These are phyloP conservation scores for Pedicia rivosa DNA, from an alignment of 2,888 invertebrate genomes.

Conservation along the genomic window DNA sequence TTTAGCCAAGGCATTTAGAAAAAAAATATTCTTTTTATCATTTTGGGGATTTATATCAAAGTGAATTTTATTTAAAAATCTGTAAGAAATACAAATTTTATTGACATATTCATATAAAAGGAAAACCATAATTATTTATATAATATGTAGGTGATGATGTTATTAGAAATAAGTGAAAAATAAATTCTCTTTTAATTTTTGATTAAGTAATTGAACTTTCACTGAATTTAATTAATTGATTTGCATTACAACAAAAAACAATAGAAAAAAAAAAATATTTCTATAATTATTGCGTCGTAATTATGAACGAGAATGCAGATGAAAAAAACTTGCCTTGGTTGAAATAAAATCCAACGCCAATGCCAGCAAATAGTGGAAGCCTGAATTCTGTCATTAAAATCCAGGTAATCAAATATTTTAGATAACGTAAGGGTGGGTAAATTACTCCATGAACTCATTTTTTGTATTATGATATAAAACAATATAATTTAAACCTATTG, in stretches of 20 bases:
- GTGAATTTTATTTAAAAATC: conserved; percentile 28
- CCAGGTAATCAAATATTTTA: conserved; percentile 30
- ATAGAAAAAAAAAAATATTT: background rate
- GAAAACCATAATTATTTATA: no score
- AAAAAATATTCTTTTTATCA: conserved; percentile 27
- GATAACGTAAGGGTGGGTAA: conserved; percentile 31
- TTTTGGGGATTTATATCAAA: conserved; percentile 24
- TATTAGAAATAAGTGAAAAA: no score
- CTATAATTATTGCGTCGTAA: no score
- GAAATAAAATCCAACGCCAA: conserved; percentile 36
- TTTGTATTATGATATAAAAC: no score
- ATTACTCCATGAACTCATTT: no score
- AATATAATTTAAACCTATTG: no score
- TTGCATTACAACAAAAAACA: background rate
- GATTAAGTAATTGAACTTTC: no score
- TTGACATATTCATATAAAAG: no score
- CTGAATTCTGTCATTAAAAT: conserved; percentile 32
- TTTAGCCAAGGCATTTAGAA: conserved; percentile 23
- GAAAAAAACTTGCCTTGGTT: conserved; percentile 25
- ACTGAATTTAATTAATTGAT: no score
- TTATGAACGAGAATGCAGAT: no score
- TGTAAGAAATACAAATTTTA: conserved; percentile 16
- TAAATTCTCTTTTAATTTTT: no score
- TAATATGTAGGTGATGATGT: no score
- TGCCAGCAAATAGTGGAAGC: conserved; percentile 37